These are phyloP conservation scores for Albula goreensis DNA, from an alignment of 2,113 vertebrate species.

Conservation along the genomic window DNA sequence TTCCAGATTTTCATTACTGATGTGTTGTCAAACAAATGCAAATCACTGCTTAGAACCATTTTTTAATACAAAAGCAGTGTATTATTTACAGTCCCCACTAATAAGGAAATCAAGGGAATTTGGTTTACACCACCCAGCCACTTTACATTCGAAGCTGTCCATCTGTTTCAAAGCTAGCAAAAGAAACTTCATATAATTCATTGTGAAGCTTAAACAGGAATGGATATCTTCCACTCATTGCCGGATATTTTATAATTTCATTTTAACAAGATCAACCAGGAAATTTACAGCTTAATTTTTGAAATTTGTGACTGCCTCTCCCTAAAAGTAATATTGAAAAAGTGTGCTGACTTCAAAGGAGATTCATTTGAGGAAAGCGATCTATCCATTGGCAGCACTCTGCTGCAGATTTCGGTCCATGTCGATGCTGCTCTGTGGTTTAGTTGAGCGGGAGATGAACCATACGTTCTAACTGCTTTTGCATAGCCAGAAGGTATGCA, in stretches of 20 bases:
- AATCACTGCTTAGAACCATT: neutral
- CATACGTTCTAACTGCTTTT: neutral
- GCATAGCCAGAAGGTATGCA: neutral
- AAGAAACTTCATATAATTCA: neutral
- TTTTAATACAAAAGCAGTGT: neutral
- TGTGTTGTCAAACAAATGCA: neutral
- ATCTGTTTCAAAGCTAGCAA: conserved; percentile 8
- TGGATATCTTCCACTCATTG: neutral
- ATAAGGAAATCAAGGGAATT: conserved; percentile 5
- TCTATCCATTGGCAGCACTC: neutral
- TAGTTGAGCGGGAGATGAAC: neutral
- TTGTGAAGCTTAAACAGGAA: neutral
- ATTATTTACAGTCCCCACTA: neutral
- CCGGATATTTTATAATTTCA: neutral
- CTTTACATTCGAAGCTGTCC: neutral
- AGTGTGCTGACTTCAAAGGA: neutral
- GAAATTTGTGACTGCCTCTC: neutral
- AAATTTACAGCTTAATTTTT: neutral
- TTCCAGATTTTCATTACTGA: neutral
- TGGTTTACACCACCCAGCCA: neutral
- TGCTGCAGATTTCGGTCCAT: neutral
- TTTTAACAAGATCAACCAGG: neutral
- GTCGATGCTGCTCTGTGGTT: neutral
- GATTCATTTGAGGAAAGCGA: neutral
- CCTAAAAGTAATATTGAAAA: neutral